Evolutionary conservation across 1,140 invertebrate genomes (phyloP).

Genomic region (Sitobion miscanthi): DNA sequence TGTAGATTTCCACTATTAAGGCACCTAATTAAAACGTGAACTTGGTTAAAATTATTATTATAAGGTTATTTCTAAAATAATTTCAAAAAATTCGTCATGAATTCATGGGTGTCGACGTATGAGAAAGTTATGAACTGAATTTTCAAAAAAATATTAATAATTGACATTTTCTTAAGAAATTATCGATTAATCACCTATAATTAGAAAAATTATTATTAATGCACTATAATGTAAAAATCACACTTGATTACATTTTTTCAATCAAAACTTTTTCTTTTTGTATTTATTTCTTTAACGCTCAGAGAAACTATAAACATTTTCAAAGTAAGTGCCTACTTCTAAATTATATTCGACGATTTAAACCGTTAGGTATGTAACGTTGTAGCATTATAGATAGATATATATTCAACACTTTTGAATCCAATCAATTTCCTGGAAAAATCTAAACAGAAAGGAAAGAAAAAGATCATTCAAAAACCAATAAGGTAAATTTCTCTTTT

Average conservation of each 20-base stretch:
- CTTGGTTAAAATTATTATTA: not conserved
- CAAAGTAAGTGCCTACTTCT: too few relatives aligned
- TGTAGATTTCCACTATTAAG: not conserved
- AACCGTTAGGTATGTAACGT: not conserved
- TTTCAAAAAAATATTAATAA: not conserved
- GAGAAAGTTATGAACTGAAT: not conserved
- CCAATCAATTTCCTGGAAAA: not conserved
- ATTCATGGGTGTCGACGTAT: not conserved
- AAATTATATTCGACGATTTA: not conserved
- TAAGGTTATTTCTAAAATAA: not conserved
- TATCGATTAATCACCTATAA: too few relatives aligned
- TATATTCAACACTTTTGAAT: not conserved
- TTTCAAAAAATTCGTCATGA: not conserved
- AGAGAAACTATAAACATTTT: not conserved
- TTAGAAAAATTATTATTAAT: not conserved
- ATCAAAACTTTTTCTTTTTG: not conserved
- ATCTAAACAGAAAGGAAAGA: not conserved
- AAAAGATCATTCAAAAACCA: not conserved
- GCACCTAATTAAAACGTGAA: not conserved
- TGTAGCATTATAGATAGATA: not conserved
- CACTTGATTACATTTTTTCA: not conserved
- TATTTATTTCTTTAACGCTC: not conserved
- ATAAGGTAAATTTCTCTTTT: slow-evolving; percentile 9
- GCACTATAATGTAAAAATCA: not conserved
- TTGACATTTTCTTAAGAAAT: not conserved